Base-by-base conservation (phyloP, 2,888 invertebrate genomes). In the Tryphoninae sp. region DNA sequence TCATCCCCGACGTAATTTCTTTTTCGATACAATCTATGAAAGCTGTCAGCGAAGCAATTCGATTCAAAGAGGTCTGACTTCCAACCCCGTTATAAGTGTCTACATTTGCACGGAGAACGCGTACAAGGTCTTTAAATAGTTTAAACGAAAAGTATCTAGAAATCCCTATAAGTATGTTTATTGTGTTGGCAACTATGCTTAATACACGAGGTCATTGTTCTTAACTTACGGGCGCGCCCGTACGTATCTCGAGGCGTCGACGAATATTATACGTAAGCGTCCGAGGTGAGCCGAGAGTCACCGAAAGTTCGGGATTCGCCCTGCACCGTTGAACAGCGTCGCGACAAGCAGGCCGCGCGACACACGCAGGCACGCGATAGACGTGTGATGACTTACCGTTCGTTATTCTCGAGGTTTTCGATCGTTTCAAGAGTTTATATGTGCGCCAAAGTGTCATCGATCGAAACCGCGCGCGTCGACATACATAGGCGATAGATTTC, bases 1-100 rank as follows among this genome's bases (percentile, higher is more conserved):
- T 22, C 95, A 92, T 94, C 92, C 83, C 94, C 94, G 0, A 95
- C 94, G 87, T 94, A 95, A 86, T 95, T 93, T 0, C 95, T 95
- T 83, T 94, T 94, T 13, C 94, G 92, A 6, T 95, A 90, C 40
- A 94, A 90, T 83, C 95, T 93, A 84, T 94, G 94, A 67, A 95
- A 93, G 87, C 94, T 92, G 2, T 94, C 94, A 2, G 95, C 94
- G 0, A 94, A 95, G 90, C 94, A 40, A 95, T 94, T 33, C 94
- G 92, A 65, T 85, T 90, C 13, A 94, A 95, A 59, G 1, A 86
- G 82, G 23, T 86, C 85, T 80, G 88, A 88, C 0, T 86, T 86
- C 33, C 87, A 86, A 11, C 88, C 87, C 33, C 33, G 33, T 33
- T 0, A 33, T 6, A 33, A 33, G 0, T 6, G 33, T 33, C 33